Conservation (phyloP, 2,113 vertebrate genomes). For the Syngnathus typhle region DNA sequence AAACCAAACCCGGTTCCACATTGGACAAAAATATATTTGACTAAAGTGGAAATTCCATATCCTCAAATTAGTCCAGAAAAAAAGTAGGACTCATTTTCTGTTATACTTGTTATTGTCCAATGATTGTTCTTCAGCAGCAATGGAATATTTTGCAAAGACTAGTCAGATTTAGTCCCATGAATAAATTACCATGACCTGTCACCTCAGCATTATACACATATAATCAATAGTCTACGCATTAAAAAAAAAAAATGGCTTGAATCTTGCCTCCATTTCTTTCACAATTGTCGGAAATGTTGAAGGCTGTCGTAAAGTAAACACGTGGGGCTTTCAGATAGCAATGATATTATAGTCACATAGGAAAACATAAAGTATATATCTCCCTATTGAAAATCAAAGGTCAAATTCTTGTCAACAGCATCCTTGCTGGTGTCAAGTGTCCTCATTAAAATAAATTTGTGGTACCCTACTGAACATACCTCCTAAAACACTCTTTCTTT, state of each 20-base stretch:
- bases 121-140: background rate
- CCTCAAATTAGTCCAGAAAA: background rate
- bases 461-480: background rate
- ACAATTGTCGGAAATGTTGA: background rate
- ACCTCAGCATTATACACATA: background rate
- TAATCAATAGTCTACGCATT: background rate
- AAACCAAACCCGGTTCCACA: background rate
- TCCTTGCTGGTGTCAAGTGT: background rate
- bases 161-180: background rate
- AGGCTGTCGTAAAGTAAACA: background rate
- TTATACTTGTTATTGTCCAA: no score
- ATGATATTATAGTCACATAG: background rate
- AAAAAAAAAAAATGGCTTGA: background rate
- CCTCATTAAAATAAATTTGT: slow-evolving; percentile 1
- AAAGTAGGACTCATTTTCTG: background rate
- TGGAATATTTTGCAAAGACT: background rate
- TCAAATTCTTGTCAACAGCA: background rate
- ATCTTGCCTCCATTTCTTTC: background rate
- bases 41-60: background rate
- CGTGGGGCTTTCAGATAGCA: background rate
- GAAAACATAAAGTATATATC: background rate
- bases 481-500: slow-evolving; percentile 1
- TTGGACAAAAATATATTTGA: background rate
- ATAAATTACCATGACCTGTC: background rate
- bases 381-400: background rate